Evolutionary conservation across 2,113 vertebrate genomes (phyloP), one percentile per base, ranked within the genome.

Genomic region (Syngnathus typhle): DNA sequence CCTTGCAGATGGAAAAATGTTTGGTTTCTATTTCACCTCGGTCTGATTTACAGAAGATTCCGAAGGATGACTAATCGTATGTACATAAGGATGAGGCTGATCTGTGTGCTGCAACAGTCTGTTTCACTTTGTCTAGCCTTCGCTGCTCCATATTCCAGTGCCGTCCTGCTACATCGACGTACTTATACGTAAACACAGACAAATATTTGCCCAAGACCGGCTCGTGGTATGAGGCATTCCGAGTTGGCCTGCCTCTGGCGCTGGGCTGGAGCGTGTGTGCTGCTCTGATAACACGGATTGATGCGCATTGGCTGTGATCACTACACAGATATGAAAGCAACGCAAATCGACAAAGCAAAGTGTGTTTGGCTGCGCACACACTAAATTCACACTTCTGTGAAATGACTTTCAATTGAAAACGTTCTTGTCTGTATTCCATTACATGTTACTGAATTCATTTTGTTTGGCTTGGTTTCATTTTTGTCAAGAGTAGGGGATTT

Each of bases 1-100:
- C 72, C 63, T 78, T 80, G 64, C 76, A 82, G 71, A 78, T 77
- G 79, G 77, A 27, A 16, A 77, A 73, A 75, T 67, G 58, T 78
- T 80, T 61, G 78, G 38, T 80, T 36, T 16, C 75, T 73, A 77
- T 66, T 82, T 47, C 59, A 60, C 63, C 64, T 69, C 54, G n/a
- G 58, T 55, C 6, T 36, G 59, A 64, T 80, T 69, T 78, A 71
- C 1, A 4, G 59, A 58, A 75, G 58, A 58, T 79, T 84, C 65
- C 72, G 11, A 71, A 60, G 64, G 76, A 73, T 1, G 63, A 60
- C 64, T 72, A 70, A 81, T 63, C 60, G 41, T 51, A 47, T 19
- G 18, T 58, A 55, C 52, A 55, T 23, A 23, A 12, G 52, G 58
- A 38, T 8, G 44, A 73, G 73, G 75, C 70, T 79, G 68, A 70